Base-by-base conservation (phyloP, 1,140 invertebrate genomes). In the Drosophila mayri region DNA sequence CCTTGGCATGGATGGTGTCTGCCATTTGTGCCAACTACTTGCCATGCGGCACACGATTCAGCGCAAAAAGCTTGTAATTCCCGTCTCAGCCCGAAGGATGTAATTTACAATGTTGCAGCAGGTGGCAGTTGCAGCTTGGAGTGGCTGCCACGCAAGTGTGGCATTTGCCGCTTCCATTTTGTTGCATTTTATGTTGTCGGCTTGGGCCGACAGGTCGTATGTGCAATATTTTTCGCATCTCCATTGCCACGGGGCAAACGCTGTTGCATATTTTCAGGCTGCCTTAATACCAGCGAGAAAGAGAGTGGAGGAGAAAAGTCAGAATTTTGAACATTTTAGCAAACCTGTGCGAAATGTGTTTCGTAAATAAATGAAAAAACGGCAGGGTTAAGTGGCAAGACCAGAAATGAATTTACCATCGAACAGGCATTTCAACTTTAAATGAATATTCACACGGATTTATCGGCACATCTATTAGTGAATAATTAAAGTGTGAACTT, bases 31-130 rank as follows among this genome's bases (percentile, higher is more conserved):
- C 40, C 54, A 44, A 47, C 54, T 62, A 55, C 75, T 71, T 82
- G 83, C 50, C 61, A 88, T 61, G 76, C 72, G 44, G 64, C 25
- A 50, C 62, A 80, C 71, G 60, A 71, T 63, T 71, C 66, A 55
- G 64, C 54, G 71, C 65, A 72, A 61, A 77, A 78, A 63, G 72
- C 79, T 70, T 83, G 83, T 77, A 76, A 79, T 84, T 71, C 84
- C 68, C 83, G 62, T 64, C 55, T 59, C 50, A 47, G 41, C 65
- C 66, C 54, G 30, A 57, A 67, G 68, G 60, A 84, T 72, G 85
- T 68, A 84, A 90, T 78, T 84, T 88, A 84, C 77, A 88, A 88
- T 90, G 80, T 90, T 84, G 84, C 85, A 84, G 85, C 84, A 90
- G 84, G 80, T 83, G 79, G 73, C 46, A 37, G 44, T 50, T 67